phyloP scores from a whole-genome alignment of 2,113 vertebrate species.

The Columba livia region DNA sequence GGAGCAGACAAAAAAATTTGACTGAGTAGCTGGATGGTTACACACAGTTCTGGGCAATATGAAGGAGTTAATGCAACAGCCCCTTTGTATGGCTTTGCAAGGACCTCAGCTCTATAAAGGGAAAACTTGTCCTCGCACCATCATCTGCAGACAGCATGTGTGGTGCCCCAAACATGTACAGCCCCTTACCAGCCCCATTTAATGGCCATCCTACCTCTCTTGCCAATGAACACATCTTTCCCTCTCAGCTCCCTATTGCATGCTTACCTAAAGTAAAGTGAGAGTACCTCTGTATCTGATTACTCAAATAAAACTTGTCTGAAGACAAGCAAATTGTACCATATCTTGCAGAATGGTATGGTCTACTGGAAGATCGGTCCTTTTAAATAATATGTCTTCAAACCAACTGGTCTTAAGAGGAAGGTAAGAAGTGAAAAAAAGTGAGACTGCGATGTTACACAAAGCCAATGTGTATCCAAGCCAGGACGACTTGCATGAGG shows the following conservation, averaged over 20 bases:
- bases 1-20: not conserved
- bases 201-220: not conserved
- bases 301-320: not conserved
- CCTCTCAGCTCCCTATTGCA: not conserved
- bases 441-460: too few relatives aligned
- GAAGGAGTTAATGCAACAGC: not conserved
- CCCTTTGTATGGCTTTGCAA: not conserved
- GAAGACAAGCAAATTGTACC: not conserved
- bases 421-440: not conserved
- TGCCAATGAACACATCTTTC: accelerated
- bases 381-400: not conserved
- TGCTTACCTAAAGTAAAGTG: not conserved
- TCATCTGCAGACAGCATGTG: not conserved
- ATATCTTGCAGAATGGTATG: not conserved
- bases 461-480: not conserved
- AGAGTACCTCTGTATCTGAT: not conserved
- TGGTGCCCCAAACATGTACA: not conserved
- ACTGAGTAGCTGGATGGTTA: not conserved
- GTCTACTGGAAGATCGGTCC: not conserved
- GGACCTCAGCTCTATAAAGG: not conserved
- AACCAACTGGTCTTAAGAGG: not conserved
- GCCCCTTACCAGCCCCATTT: not conserved
- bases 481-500: not conserved
- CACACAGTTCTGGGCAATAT: not conserved
- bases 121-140: not conserved